phyloP scores from a whole-genome alignment of 2,113 vertebrate genomes.

The Bubo blakistoni region DNA sequence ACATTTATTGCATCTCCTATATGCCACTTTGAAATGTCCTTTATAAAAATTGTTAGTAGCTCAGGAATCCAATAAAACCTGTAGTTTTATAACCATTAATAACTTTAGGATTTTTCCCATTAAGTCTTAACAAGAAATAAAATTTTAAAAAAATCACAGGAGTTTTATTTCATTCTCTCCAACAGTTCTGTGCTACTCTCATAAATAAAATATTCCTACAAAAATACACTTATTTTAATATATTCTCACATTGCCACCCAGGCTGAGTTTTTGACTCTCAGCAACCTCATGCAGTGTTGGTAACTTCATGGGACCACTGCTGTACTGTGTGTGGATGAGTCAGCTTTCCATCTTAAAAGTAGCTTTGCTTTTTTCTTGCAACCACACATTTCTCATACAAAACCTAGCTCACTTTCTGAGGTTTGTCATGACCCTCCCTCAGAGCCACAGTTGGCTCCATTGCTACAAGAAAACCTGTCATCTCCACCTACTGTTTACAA shows the following conservation, averaged over 20 bases:
- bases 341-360: neutral
- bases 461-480: neutral
- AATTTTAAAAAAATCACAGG: neutral
- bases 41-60: neutral
- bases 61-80: neutral
- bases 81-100: neutral
- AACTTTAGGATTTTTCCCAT: neutral
- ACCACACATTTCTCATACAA: neutral
- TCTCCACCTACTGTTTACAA: neutral
- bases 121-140: neutral
- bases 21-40: neutral
- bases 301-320: neutral
- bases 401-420: neutral
- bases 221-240: neutral
- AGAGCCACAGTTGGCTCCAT: neutral
- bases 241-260: neutral
- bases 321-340: neutral
- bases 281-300: neutral
- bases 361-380: neutral
- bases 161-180: neutral
- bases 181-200: neutral
- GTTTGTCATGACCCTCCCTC: neutral
- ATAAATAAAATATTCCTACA: conserved; percentile 13
- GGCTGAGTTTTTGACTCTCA: neutral
- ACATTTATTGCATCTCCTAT: neutral